Evolutionary conservation across 2,888 invertebrate species (phyloP).

Genomic region (Scrobipalpa costella): DNA sequence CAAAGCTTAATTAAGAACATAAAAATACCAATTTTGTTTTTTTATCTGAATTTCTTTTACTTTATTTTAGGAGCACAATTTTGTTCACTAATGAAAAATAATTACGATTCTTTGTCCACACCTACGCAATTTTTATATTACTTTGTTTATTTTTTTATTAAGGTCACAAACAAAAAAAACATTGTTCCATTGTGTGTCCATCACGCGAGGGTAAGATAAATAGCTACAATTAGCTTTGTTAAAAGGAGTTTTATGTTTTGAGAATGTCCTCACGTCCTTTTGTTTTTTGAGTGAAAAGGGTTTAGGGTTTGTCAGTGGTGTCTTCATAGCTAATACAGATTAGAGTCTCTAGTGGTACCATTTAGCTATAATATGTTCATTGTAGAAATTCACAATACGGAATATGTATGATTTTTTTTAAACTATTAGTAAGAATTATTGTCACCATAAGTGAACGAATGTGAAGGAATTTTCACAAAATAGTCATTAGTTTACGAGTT

Average conservation of each 20-base stretch:
- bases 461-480: too few species aligned
- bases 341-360: neutral
- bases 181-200: neutral
- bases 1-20: too few species aligned
- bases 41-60: too few species aligned
- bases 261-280: neutral
- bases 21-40: too few species aligned
- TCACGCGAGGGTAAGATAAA: neutral
- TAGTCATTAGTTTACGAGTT: too few species aligned
- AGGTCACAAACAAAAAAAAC: neutral
- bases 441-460: too few species aligned
- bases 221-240: constrained; percentile 1
- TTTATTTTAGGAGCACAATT: too few species aligned
- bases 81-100: neutral
- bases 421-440: too few species aligned
- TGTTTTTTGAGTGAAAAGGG: constrained; percentile 11
- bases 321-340: neutral
- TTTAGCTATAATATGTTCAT: too few species aligned
- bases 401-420: too few species aligned
- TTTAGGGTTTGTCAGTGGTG: neutral
- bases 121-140: neutral
- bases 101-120: too few species aligned
- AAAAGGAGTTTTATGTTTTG: constrained; percentile 12
- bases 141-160: neutral
- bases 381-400: too few species aligned